A percentile compares a stretch with the other conserved stretches of the same genome.
These are phyloP conservation scores for Drosophila anomalata DNA, from an alignment of 2,888 invertebrate species.

Conservation along the genomic window DNA sequence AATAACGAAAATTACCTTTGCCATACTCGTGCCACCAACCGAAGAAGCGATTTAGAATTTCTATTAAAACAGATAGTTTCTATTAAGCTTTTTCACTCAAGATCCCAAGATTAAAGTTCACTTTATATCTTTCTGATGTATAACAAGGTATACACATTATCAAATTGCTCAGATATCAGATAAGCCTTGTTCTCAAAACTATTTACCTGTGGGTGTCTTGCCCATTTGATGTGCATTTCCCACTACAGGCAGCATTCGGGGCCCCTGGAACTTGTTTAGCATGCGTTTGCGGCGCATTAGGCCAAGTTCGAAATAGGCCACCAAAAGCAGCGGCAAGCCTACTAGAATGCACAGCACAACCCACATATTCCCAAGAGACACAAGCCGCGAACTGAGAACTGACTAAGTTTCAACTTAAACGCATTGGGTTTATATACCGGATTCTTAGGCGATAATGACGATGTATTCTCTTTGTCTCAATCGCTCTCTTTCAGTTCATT, in stretches of 20 bases:
- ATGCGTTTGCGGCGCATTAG: constrained; percentile 48
- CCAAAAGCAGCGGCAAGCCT: constrained; percentile 60
- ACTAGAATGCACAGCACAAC: constrained; percentile 40
- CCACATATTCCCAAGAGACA: constrained; percentile 53
- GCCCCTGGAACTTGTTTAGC: constrained; percentile 73
- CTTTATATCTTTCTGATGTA: not conserved
- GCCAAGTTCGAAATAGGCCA: constrained; percentile 58
- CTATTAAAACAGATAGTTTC: constrained; percentile 39
- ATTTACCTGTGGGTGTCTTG: constrained; percentile 70
- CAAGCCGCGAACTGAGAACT: not conserved
- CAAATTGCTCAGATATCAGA: not conserved
- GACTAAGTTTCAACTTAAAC: not conserved
- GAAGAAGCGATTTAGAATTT: constrained; percentile 64
- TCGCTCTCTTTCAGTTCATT: not conserved
- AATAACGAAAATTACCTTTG: constrained; percentile 56
- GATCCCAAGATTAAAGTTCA: not conserved
- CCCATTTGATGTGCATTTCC: constrained; percentile 81
- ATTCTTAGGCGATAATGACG: not conserved
- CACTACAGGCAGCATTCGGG: constrained; percentile 71
- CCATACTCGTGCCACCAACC: constrained; percentile 65
- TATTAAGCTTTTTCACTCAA: not conserved
- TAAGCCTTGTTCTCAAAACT: not conserved
- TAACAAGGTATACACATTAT: not conserved
- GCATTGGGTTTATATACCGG: not conserved
- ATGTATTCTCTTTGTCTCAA: not conserved